Conservation (phyloP, 1,140 invertebrate species). For the Brachionus koreanus region DNA sequence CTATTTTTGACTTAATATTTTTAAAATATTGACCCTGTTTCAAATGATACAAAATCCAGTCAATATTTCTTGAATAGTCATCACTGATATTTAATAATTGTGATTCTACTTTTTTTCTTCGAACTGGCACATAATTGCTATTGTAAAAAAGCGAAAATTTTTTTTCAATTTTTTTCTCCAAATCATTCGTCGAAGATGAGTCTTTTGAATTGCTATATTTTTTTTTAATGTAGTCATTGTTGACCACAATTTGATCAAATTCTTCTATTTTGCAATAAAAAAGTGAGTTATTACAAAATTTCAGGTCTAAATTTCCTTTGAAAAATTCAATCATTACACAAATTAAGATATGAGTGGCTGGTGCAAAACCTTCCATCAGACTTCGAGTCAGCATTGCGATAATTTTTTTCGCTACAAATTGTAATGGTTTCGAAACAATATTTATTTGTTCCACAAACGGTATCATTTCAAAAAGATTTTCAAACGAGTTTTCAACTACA, state of each 20-base stretch:
- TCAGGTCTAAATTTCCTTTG: not conserved
- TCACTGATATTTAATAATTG: not conserved
- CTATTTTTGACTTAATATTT: not conserved
- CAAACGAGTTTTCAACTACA: not conserved
- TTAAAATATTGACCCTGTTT: not conserved
- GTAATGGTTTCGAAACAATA: not conserved
- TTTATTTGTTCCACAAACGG: not conserved
- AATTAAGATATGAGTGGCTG: not conserved
- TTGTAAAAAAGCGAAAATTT: not conserved
- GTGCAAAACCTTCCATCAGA: not conserved
- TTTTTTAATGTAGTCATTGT: not conserved
- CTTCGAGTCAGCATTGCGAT: not conserved
- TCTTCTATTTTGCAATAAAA: not conserved
- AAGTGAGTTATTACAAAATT: not conserved
- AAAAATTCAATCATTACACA: not conserved
- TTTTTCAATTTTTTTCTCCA: not conserved
- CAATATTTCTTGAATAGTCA: not conserved
- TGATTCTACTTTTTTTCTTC: not conserved
- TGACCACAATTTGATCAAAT: not conserved
- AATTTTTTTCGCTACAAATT: not conserved
- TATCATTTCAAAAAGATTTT: not conserved
- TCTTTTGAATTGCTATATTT: not conserved
- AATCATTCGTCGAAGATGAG: not conserved
- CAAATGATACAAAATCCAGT: not conserved
- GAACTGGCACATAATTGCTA: not conserved